Conservation (phyloP, 2,797 vertebrate genomes). For the Ceyx erithaca region DNA sequence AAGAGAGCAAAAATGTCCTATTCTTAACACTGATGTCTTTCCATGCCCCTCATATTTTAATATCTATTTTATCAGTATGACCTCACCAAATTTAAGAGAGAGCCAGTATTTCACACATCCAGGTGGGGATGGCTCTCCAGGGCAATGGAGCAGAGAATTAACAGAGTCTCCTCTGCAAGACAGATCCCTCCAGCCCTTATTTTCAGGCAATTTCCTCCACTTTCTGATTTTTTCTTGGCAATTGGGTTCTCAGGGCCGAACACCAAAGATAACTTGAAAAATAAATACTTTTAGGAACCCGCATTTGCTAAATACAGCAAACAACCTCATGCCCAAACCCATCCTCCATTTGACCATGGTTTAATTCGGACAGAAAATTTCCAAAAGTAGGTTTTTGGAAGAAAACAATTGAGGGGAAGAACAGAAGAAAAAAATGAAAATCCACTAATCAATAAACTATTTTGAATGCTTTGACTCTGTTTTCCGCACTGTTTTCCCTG, state of each 20-base stretch:
- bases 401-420: not conserved
- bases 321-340: not conserved
- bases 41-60: not conserved
- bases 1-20: not conserved
- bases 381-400: not conserved
- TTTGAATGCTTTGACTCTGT: slow-evolving; percentile 6
- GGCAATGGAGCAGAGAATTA: not conserved
- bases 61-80: not conserved
- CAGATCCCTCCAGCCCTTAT: not conserved
- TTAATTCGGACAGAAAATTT: not conserved
- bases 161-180: not conserved
- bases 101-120: not conserved
- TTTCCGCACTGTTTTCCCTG: not conserved
- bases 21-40: not conserved
- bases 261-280: not conserved
- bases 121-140: not conserved
- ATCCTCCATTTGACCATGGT: fast-evolving
- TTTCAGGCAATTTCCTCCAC: not conserved
- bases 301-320: not conserved
- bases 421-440: slow-evolving; percentile 6
- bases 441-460: not conserved
- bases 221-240: not conserved
- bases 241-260: not conserved
- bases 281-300: not conserved
- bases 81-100: not conserved